Percentiles rank a stretch among this genome's conserved stretches.
Evolutionary conservation across 2,888 invertebrate species (phyloP).

Genomic region (Metalampra italica): DNA sequence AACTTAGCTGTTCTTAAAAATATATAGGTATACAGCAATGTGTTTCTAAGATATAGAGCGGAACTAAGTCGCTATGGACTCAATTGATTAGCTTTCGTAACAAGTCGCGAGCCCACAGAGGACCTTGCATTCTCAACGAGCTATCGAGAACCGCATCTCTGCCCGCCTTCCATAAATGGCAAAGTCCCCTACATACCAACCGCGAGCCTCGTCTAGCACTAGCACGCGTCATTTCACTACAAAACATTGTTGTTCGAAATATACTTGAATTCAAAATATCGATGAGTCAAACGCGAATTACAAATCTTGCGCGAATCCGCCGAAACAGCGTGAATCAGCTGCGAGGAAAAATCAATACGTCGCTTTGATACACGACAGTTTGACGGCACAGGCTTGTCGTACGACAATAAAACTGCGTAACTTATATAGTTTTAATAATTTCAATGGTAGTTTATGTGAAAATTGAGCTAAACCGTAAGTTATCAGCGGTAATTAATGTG

Average conservation of each 20-base stretch:
- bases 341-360: constrained; percentile 67
- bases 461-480: constrained; percentile 29
- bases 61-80: neutral
- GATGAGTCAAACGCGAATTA: constrained; percentile 51
- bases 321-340: constrained; percentile 57
- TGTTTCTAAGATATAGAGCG: neutral
- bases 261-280: constrained; percentile 40
- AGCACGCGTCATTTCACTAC: neutral
- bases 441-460: constrained; percentile 22
- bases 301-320: constrained; percentile 50
- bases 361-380: constrained; percentile 18
- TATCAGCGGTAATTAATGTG: constrained; percentile 29
- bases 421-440: constrained; percentile 6
- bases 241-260: constrained; percentile 18
- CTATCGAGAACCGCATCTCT: constrained; percentile 15
- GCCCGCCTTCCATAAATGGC: constrained; percentile 22
- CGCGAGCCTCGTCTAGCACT: neutral
- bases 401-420: constrained; percentile 10
- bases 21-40: too few relatives aligned
- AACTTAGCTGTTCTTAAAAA: too few relatives aligned
- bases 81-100: constrained; percentile 25
- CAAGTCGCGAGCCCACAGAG: constrained; percentile 21
- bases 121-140: constrained; percentile 26
- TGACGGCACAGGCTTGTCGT: constrained; percentile 9
- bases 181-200: constrained; percentile 15